These are phyloP conservation scores for Cygnus atratus DNA, from an alignment of 2,113 vertebrate genomes.

Conservation along the genomic window DNA sequence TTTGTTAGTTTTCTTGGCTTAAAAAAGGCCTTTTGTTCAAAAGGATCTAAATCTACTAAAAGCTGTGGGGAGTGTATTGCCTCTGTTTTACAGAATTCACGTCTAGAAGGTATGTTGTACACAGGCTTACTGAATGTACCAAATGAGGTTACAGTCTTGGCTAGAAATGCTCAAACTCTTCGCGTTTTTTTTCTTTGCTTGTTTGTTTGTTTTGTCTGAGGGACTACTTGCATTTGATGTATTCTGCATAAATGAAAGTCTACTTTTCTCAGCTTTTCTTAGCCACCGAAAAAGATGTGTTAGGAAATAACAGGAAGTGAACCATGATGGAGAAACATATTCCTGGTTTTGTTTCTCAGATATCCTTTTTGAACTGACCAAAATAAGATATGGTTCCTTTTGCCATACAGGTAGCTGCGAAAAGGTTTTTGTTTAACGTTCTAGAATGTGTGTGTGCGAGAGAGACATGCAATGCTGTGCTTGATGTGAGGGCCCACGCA, in stretches of 20 bases:
- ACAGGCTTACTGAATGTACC: not conserved
- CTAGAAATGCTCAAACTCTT: not conserved
- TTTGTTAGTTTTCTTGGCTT: not conserved
- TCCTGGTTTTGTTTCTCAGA: not conserved
- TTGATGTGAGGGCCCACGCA: not conserved
- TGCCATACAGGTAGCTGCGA: not conserved
- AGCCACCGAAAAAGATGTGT: not conserved
- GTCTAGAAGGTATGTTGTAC: not conserved
- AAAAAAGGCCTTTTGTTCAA: not conserved
- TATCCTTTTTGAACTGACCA: not conserved
- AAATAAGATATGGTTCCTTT: not conserved
- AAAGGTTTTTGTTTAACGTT: not conserved
- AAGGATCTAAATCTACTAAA: not conserved
- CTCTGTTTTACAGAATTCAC: not conserved
- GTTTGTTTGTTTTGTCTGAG: not conserved
- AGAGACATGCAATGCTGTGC: not conserved
- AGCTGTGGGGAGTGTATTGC: not conserved
- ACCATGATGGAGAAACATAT: not conserved
- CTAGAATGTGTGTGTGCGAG: not conserved
- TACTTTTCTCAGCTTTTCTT: not conserved
- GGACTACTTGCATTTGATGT: not conserved
- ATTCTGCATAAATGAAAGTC: not conserved
- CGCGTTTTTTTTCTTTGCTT: not conserved
- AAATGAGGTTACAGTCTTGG: not conserved
- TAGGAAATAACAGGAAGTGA: not conserved